Evolutionary conservation across 2,888 invertebrate genomes (phyloP), one percentile per base, ranked within the genome.

Genomic region (Megastigmus dorsalis): DNA sequence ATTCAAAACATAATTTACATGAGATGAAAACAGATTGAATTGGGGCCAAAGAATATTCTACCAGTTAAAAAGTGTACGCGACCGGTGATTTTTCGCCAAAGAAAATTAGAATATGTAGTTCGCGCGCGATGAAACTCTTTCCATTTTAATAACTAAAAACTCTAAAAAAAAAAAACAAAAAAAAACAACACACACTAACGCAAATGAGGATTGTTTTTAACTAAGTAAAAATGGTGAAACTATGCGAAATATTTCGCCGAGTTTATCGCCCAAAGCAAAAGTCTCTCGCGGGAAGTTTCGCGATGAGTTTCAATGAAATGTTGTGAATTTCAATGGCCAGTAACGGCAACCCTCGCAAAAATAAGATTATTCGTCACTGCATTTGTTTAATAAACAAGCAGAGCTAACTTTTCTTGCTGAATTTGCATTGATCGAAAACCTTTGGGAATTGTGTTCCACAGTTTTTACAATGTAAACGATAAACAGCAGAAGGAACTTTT

Each of bases 1-100:
- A 74, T 74, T 74, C 62, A 63, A 69, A 74, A 69, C 57, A 69
- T 33, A 63, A 74, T 63, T 74, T 63, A 63, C 63, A 69, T 63
- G 43, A 26, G 30, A n/a, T 57, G 55, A 57, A 57, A 69, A 54
- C 43, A 50, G 48, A 50, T 55, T 50, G 66, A 66, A 66, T 73
- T 33, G 13, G 38, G 52, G 23, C 28, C 28, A 28, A 60, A 28
- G 66, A 48, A 18, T 38, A 57, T 62, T 63, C 33, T 15, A 15
- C 33, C 43, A 59, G 41, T 59, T 66, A 38, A 43, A 65, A 65
- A 57, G 26, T 59, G 48, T 55, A 43, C 20, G n/a, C 10, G 6
- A 69, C 55, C 45, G n/a, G n/a, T n/a, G n/a, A n/a, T 67, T 45
- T 52, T 60, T 57, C 4, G n/a, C 5, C 48, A 28, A 41, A 18